Evolutionary conservation across 2,797 vertebrate genomes (phyloP), one percentile per base, ranked within the genome.

Genomic region (Alfaro cultratus): DNA sequence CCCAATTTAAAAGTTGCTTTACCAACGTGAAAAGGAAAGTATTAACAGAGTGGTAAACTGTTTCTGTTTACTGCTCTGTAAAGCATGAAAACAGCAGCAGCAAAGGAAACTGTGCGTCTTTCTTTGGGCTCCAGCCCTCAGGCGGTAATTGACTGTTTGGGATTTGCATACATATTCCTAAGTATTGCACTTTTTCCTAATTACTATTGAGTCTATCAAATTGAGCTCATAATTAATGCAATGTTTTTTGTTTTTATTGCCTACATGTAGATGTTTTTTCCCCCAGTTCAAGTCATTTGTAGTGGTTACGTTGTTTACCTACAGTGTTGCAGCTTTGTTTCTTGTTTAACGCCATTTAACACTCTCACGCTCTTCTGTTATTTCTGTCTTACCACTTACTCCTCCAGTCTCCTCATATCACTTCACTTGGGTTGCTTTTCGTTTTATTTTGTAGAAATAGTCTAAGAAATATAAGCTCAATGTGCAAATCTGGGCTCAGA

Each of bases 281-380:
- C 34, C 62, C 7, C 31, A 41, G 36, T 41, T 49, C 10, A n/a
- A 36, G 11, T 39, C 6, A 49, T 57, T 29, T 74, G 26, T 29
- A 7, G 0, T 12, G 10, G 10, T 74, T 67, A 6, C 29, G 16
- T 62, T 79, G 21, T 26, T 26, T 23, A 64, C 1, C 34, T 73
- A 15, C 39, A 6, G 49, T 7, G 13, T 21, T 46, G 16, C 23
- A 9, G 47, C 57, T 73, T 41, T 45, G 2, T 39, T 26, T 31
- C 60, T 68, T 70, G 16, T 73, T 77, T 72, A 36, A 47, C 73
- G 26, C 70, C 3, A 29, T 68, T 78, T 74, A 78, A 60, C 62
- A 53, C 71, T 21, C 36, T 81, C 43, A 57, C 75, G 51, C 47
- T 46, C 71, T 62, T 62, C 13, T 78, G 77, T 80, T 77, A 34